Percentiles rank a stretch among this genome's conserved stretches.
Conservation (phyloP, 2,888 invertebrate genomes). For the Cheilosia soror region DNA sequence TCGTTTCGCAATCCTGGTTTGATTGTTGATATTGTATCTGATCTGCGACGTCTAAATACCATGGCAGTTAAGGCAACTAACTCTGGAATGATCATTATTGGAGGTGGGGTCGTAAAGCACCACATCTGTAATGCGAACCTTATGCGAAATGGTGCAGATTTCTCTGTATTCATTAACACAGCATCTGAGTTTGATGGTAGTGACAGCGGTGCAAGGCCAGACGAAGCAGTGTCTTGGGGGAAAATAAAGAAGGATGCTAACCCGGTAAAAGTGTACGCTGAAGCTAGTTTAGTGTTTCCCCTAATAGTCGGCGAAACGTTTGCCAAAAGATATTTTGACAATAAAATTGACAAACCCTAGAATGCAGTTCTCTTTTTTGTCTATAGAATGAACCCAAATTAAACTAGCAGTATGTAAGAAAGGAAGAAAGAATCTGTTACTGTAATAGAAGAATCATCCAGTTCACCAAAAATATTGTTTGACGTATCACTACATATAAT, state of each 20-base stretch:
- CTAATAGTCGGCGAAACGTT: slow-evolving; percentile 98
- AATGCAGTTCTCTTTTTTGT: slow-evolving; percentile 8
- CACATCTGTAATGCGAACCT: slow-evolving; percentile 99
- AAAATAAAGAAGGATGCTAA: slow-evolving; percentile 95
- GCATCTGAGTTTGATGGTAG: slow-evolving; percentile 98
- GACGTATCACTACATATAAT: no score
- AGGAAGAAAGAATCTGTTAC: background rate
- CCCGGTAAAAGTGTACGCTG: slow-evolving; percentile 96
- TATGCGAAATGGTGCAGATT: slow-evolving; percentile 99
- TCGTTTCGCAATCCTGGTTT: slow-evolving; percentile 96
- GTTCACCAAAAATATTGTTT: no score
- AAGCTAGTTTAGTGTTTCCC: slow-evolving; percentile 97
- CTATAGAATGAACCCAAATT: background rate
- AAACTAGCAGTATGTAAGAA: background rate
- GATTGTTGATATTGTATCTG: slow-evolving; percentile 96
- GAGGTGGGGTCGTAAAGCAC: slow-evolving; percentile 98
- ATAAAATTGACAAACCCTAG: slow-evolving; percentile 42
- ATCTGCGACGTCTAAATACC: slow-evolving; percentile 94
- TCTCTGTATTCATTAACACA: slow-evolving; percentile 97
- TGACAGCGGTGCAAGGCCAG: slow-evolving; percentile 98
- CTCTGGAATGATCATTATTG: slow-evolving; percentile 98
- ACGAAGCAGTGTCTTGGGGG: slow-evolving; percentile 99
- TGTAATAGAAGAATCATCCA: no score
- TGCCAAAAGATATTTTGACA: slow-evolving; percentile 87
- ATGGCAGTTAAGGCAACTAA: slow-evolving; percentile 96